A percentile compares a stretch with the other conserved stretches of the same genome.
phyloP scores from a whole-genome alignment of 92 coral and sea anemone species.

The Epizoanthus ramosus region DNA sequence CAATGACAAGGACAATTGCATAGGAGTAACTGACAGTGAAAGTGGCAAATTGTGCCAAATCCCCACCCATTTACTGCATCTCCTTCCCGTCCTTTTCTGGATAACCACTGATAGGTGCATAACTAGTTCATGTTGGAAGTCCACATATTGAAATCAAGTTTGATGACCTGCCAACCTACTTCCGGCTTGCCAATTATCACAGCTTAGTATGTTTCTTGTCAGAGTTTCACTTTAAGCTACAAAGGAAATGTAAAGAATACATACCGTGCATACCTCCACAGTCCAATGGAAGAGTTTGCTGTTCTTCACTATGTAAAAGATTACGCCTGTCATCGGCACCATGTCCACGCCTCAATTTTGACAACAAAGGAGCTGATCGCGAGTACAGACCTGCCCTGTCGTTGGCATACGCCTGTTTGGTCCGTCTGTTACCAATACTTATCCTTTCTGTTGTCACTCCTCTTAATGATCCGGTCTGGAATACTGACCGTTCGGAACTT shows the following conservation, averaged over 20 bases:
- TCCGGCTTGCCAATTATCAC: no score
- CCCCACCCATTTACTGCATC: no score
- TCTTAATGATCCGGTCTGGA: neutral
- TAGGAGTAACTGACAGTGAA: no score
- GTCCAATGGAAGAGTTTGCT: neutral
- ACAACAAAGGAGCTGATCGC: constrained; percentile 18
- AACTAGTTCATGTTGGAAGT: no score
- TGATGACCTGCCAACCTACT: no score
- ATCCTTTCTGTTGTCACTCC: neutral
- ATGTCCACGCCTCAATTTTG: constrained; percentile 5
- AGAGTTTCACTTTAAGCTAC: neutral
- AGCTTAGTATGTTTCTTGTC: neutral
- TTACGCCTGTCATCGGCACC: neutral
- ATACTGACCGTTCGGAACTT: neutral
- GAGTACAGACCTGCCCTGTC: neutral
- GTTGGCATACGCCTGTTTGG: neutral
- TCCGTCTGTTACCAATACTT: neutral
- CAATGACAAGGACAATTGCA: no score
- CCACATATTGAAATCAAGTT: no score
- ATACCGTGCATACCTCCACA: neutral
- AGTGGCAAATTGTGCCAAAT: no score
- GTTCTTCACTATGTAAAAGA: constrained; percentile 26
- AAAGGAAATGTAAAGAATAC: neutral
- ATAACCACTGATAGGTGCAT: no score
- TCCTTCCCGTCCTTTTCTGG: no score